Percentiles rank a stretch among this genome's conserved stretches.
These are phyloP conservation scores for Distichodus sexfasciatus DNA, from an alignment of 2,797 vertebrate species.

Conservation along the genomic window DNA sequence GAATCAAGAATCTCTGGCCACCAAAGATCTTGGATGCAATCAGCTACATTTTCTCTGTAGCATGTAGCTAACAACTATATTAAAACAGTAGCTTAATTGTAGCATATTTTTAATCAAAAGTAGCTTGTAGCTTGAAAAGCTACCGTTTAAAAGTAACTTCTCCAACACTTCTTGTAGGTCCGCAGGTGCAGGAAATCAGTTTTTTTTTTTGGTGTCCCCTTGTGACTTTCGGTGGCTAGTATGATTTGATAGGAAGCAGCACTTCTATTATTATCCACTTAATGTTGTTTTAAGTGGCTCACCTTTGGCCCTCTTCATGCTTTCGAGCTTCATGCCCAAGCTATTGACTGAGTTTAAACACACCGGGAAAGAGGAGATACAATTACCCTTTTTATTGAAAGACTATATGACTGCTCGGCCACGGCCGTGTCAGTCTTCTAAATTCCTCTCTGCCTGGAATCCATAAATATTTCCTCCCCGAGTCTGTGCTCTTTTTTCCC, in stretches of 20 bases:
- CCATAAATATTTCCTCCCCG: constrained; percentile 55
- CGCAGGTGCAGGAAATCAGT: background rate
- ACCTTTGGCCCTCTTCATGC: constrained; percentile 63
- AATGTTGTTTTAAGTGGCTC: constrained; percentile 64
- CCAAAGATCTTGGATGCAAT: too few species aligned
- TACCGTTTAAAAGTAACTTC: too few species aligned
- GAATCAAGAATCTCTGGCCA: too few species aligned
- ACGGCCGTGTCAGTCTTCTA: constrained; percentile 59
- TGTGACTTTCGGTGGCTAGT: constrained; percentile 50
- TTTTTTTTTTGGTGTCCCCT: constrained; percentile 39
- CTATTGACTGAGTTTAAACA: constrained; percentile 70
- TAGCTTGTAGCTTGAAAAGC: too few species aligned
- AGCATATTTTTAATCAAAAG: too few species aligned
- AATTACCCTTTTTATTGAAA: constrained; percentile 69
- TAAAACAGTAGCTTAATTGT: too few species aligned
- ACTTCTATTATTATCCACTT: constrained; percentile 71
- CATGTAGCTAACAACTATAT: too few species aligned
- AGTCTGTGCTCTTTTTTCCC: constrained; percentile 45
- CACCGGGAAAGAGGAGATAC: constrained; percentile 60
- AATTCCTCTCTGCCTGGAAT: constrained; percentile 56
- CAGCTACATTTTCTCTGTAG: too few species aligned
- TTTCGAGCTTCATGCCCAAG: constrained; percentile 58
- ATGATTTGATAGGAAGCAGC: constrained; percentile 58
- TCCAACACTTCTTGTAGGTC: background rate
- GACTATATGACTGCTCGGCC: constrained; percentile 51